Conservation (phyloP, 2,797 vertebrate species). For the Prunella strophiata region DNA sequence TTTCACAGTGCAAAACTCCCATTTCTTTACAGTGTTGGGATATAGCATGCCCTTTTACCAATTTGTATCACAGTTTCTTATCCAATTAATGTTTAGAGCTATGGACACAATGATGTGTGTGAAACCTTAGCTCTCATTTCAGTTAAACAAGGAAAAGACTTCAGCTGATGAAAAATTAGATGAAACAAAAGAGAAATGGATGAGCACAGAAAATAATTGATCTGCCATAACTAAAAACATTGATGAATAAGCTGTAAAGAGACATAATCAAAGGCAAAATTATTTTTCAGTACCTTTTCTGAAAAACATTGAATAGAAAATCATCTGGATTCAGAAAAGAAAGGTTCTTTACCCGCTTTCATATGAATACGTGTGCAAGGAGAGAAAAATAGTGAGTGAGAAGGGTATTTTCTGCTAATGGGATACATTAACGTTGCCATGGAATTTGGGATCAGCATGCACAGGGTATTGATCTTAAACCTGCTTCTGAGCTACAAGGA, state of each 20-base stretch:
- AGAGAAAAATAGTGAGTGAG: background rate
- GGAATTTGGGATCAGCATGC: background rate
- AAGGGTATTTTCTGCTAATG: conserved; percentile 9
- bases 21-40: background rate
- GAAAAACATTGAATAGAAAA: background rate
- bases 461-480: background rate
- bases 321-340: background rate
- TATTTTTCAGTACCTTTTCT: background rate
- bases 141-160: conserved; percentile 26
- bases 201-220: background rate
- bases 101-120: background rate
- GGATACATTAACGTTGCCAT: background rate
- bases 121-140: conserved; percentile 26
- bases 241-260: background rate
- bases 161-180: background rate
- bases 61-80: conserved; percentile 55
- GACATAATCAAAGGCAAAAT: background rate
- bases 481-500: background rate
- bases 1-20: conserved; percentile 53
- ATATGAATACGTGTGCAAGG: background rate
- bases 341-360: background rate
- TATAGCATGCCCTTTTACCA: conserved; percentile 7
- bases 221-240: background rate
- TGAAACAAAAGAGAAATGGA: background rate
- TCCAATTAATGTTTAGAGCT: conserved; percentile 33